Evolutionary conservation across 2,888 invertebrate genomes (phyloP), one percentile per base, ranked within the genome.

Genomic region (Tenthredo distinguenda): DNA sequence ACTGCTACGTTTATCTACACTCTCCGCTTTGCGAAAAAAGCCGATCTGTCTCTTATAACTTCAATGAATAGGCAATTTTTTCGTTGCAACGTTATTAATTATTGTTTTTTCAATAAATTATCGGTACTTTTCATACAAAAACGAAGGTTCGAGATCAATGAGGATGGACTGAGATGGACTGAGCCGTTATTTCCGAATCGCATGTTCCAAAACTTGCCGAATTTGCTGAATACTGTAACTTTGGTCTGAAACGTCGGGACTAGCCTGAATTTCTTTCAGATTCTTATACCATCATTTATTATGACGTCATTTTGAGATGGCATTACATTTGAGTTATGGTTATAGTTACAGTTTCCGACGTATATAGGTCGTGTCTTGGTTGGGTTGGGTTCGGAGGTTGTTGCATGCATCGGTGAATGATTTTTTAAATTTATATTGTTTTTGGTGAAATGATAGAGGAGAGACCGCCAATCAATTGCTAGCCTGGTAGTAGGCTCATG

Each of bases 381-480:
- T 26, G 62, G 26, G 26, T 21, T 62, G 26, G 26, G 21, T 62
- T 10, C 21, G 62, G 26, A 65, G 5, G 68, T 74, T 74, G 68
- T 18, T 43, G 72, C 40, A 37, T n/a, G 40, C 26, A 12, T 68
- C 68, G 9, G 31, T 31, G 40, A 5, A n/a, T 21, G 72, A 26
- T 68, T 12, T 34, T 72, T 3, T 15, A n/a, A 74, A 62, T 62
- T 74, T 37, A 21, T 43, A 43, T 21, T 21, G 21, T 74, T 40
- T 74, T 43, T 2, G 21, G 26, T 43, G 1, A 21, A 74, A 74
- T 74, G 72, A 43, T 74, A 74, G 72, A 37, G 72, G 72, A 74
- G 43, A 43, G 72, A 43, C 43, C 71, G 71, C 37, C 12, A 71
- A 37, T 71, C 3, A 71, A 71, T 71, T 71, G 40, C 72, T 18